Evolutionary conservation across 37 sponge, comb jelly and placozoan genomes (phyloP), one percentile per base, ranked within the genome.

Genomic region (Oopsacas minuta): DNA sequence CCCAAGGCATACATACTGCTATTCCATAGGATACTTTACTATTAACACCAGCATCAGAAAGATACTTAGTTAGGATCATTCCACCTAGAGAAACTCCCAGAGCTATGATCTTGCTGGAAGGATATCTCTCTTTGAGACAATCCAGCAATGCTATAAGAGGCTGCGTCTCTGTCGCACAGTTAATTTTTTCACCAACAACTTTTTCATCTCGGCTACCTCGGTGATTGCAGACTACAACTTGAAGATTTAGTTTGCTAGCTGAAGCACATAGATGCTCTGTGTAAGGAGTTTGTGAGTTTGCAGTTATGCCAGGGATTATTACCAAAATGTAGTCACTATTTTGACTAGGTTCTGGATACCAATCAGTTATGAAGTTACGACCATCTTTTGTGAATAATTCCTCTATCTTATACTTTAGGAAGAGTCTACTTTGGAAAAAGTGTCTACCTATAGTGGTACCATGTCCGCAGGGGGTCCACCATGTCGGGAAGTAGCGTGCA

Each of bases 151-250:
- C 30, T 20, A n/a, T 25, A 3, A 61, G 75, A 61, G 75, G 75
- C 7, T 61, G 20, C 1, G 75, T 61, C 30, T 61, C 75, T 3
- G 30, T 34, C 22, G 75, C 75, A 61, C 17, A 25, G 30, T 61
- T 25, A 12, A 61, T 61, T 12, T 61, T 61, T 5, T 61, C 75
- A 3, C 75, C 75, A 3, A 61, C 28, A 3, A 61, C 28, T 12
- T 61, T 61, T 34, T 61, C 75, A 3, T 34, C 75, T 61, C 75
- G 22, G 28, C 28, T 25, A 5, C 75, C 75, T 10, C 75, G 7
- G 75, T 61, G 75, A 34, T 61, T 61, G 30, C 75, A 61, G 28
- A 61, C 75, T 32, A 61, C 75, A 5, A 61, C 75, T 61, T 61
- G 75, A 12, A 61, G 30, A 61, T n/a, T n/a, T 3, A 25, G 75